A percentile compares a stretch with the other conserved stretches of the same genome.
These are phyloP conservation scores for Lepidurus apus DNA, from an alignment of 1,140 invertebrate genomes.

Conservation along the genomic window DNA sequence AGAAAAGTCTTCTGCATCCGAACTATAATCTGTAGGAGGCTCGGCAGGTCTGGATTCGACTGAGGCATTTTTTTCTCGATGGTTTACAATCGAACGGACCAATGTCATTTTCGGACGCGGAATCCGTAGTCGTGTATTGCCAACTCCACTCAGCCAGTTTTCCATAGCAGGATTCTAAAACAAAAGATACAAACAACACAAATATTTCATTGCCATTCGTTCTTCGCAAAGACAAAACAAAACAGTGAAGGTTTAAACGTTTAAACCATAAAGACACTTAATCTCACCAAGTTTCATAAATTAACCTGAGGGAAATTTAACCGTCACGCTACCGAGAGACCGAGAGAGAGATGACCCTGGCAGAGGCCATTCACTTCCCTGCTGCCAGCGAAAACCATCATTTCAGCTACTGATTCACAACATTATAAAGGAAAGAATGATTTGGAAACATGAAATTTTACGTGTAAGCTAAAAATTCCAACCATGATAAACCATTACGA, in stretches of 20 bases:
- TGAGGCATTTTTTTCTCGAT: neutral
- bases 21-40: slow-evolving; percentile 19
- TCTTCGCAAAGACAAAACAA: neutral
- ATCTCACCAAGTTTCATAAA: neutral
- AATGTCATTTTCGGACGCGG: slow-evolving; percentile 5
- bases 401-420: neutral
- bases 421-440: neutral
- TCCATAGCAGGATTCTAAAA: slow-evolving; percentile 9
- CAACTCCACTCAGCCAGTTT: slow-evolving; percentile 6
- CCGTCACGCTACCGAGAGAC: slow-evolving; percentile 2
- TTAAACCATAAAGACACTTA: neutral
- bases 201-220: neutral
- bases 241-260: neutral
- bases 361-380: slow-evolving; percentile 17
- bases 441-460: no score
- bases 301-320: neutral
- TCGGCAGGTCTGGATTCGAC: neutral
- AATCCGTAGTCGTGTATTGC: neutral
- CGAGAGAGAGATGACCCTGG: neutral
- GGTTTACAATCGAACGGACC: neutral
- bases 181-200: neutral
- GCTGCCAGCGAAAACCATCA: neutral
- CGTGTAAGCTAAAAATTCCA: no score
- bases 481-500: no score
- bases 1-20: neutral